phyloP scores from a whole-genome alignment of 1,140 invertebrate species.

The Lysiphlebus fabarum region DNA sequence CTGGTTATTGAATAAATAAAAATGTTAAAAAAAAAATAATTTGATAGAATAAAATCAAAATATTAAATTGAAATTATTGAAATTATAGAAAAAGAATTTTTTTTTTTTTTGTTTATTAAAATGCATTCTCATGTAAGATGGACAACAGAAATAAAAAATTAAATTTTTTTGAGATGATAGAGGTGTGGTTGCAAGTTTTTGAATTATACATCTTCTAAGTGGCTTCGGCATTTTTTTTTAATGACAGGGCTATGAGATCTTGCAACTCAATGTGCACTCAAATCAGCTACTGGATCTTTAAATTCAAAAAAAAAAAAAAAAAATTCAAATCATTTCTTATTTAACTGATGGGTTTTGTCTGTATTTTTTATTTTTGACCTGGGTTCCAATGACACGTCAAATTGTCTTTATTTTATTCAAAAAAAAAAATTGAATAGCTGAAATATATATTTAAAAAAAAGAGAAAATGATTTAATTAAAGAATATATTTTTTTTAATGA shows the following conservation, averaged over 20 bases:
- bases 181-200: slow-evolving; percentile 11
- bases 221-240: slow-evolving; percentile 23
- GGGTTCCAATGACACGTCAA: slow-evolving; percentile 4
- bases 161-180: not conserved
- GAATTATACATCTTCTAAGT: slow-evolving; percentile 19
- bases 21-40: not conserved
- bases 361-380: slow-evolving; percentile 10
- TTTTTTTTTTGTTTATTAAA: no score
- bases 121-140: no score
- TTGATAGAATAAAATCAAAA: no score
- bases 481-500: no score
- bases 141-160: no score
- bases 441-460: no score
- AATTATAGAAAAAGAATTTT: slow-evolving; percentile 1
- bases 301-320: not conserved
- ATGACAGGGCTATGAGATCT: slow-evolving; percentile 19
- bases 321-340: slow-evolving; percentile 6
- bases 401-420: slow-evolving; percentile 5
- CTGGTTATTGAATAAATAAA: slow-evolving; percentile 3
- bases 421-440: not conserved
- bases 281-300: slow-evolving; percentile 25
- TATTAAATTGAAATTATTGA: no score
- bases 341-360: not conserved
- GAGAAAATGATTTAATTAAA: no score
- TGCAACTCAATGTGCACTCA: slow-evolving; percentile 17